Base-by-base conservation (phyloP, 2,113 vertebrate genomes). In the Gnathonemus echidnorhynchus region DNA sequence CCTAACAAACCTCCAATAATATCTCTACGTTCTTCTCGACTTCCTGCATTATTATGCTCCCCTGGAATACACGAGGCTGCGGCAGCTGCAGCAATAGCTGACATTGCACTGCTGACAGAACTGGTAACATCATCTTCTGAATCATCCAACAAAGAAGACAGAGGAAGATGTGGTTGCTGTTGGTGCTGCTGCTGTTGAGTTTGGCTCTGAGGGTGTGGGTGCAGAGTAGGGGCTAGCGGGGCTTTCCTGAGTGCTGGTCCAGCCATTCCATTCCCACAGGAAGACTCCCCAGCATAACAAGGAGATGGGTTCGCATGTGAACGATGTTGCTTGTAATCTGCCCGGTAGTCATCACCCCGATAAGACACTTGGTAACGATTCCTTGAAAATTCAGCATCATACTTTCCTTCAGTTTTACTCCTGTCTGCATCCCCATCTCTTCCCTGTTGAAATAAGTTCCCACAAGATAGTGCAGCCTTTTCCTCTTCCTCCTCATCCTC, bases 51-150 rank as follows among this genome's bases (percentile, higher is more conserved):
- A 92, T 93, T 96, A 35, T 96, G 91, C 24, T 96, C 95, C 13
- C 15, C 95, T 94, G 4, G 92, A 53, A 94, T 66, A 56, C 92
- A 92, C 19, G 96, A 96, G 39, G 95, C 95, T 0, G 96, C 96
- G 0, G 96, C 96, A 0, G 96, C 95, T 4, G 96, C 96, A 0
- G 96, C 96, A 5, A 96, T 97, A 87, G 95, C 96, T 1, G 96
- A 96, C 95, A 96, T 96, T 1, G 96, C 96, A n/a, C 95, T 96
- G 93, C 95, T 86, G 35, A 88, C 90, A 45, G 87, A 88, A 62
- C 88, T 96, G 27, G 96, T 96, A 90, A 96, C 96, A 92, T 97
- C 96, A 8, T 97, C 96, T 91, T 97, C 96, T 0, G 96, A 96
- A 87, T 97, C 96, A 52, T 96, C 96, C 92, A 96, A 49, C 0